phyloP scores from a whole-genome alignment of 2,888 invertebrate species.

The Schizaphis graminum region DNA sequence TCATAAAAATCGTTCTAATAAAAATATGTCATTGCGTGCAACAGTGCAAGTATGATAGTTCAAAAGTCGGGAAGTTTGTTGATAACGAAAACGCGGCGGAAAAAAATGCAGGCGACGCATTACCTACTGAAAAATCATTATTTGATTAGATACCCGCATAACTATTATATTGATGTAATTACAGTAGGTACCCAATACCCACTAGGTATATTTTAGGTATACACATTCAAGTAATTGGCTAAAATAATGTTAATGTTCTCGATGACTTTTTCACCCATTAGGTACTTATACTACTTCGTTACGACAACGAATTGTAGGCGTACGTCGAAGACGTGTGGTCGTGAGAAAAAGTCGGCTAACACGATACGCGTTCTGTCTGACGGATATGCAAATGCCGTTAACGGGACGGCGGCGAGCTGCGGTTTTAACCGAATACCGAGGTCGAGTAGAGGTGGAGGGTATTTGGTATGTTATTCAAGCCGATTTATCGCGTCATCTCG shows the following conservation, averaged over 20 bases:
- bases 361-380: not conserved
- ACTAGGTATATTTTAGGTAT: too few species aligned
- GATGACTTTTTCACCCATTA: not conserved
- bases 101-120: not conserved
- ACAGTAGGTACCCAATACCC: not conserved
- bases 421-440: not conserved
- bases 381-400: not conserved
- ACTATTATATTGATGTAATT: not conserved
- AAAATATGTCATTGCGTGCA: not conserved
- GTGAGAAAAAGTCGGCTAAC: not conserved
- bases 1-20: not conserved
- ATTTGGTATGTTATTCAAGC: not conserved
- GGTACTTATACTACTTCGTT: not conserved
- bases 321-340: not conserved
- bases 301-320: not conserved
- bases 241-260: not conserved
- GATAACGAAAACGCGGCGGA: not conserved
- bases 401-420: not conserved
- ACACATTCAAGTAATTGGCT: not conserved
- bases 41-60: not conserved
- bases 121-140: not conserved
- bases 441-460: not conserved
- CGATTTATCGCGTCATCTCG: not conserved
- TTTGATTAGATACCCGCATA: not conserved
- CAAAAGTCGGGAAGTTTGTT: not conserved